phyloP scores from a whole-genome alignment of 2,797 vertebrate genomes.

The Sandelia bainsii region DNA sequence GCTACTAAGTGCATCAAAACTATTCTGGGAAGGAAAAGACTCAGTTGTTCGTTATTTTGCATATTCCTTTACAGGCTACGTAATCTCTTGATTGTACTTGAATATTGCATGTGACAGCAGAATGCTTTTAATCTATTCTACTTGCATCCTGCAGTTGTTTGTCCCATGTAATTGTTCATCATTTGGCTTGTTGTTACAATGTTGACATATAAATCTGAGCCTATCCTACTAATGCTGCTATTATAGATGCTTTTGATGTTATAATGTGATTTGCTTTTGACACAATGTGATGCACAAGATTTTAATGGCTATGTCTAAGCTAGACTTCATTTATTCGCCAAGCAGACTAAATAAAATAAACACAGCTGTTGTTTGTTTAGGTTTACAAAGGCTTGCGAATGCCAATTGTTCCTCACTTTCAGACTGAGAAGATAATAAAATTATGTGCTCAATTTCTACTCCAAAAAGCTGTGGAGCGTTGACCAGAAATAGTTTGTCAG shows the following conservation, averaged over 20 bases:
- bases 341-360: slow-evolving; percentile 43
- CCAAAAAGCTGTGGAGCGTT: slow-evolving; percentile 31
- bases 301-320: slow-evolving; percentile 33
- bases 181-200: slow-evolving; percentile 16
- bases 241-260: slow-evolving; percentile 26
- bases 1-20: slow-evolving; percentile 4
- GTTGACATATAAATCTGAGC: slow-evolving; percentile 6
- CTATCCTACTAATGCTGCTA: slow-evolving; percentile 3
- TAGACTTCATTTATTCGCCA: slow-evolving; percentile 27
- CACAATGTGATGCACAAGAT: slow-evolving; percentile 35
- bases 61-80: neutral
- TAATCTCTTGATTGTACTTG: neutral
- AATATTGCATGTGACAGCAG: slow-evolving; percentile 17
- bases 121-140: slow-evolving; percentile 32
- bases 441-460: slow-evolving; percentile 46
- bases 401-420: slow-evolving; percentile 50
- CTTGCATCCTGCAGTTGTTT: slow-evolving; percentile 30
- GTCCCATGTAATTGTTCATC: slow-evolving; percentile 11
- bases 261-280: slow-evolving; percentile 36
- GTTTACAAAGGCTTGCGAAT: slow-evolving; percentile 38
- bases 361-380: slow-evolving; percentile 67
- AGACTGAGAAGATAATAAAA: slow-evolving; percentile 53
- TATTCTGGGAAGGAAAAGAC: neutral
- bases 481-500: slow-evolving; percentile 64
- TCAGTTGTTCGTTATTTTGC: slow-evolving; percentile 4